Evolutionary conservation across 2,888 invertebrate species (phyloP).

Genomic region (Tenthredo notha): DNA sequence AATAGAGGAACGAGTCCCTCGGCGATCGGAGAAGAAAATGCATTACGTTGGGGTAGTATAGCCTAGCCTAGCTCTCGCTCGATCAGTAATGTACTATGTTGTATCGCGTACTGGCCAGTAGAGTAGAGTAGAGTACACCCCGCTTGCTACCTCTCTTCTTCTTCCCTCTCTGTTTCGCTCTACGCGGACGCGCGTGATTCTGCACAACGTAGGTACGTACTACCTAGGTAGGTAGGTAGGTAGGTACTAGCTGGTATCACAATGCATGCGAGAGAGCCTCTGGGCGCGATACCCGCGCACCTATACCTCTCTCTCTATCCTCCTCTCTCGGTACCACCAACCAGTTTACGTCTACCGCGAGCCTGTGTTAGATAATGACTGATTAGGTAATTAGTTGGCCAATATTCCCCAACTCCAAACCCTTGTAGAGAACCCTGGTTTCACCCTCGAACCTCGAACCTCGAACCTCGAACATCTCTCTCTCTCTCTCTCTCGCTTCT

Average conservation of each 20-base stretch:
- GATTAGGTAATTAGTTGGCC: slow-evolving; percentile 74
- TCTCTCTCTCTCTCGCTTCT: background rate
- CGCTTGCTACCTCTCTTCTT: background rate
- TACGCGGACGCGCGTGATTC: slow-evolving; percentile 6
- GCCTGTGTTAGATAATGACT: slow-evolving; percentile 72
- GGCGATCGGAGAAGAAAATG: slow-evolving; percentile 32
- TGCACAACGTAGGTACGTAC: background rate
- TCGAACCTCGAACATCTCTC: slow-evolving; percentile 10
- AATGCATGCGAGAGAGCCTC: slow-evolving; percentile 31
- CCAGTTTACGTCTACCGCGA: slow-evolving; percentile 62
- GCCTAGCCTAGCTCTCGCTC: background rate
- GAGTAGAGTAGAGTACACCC: background rate
- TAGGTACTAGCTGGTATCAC: background rate
- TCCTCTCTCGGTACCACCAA: background rate
- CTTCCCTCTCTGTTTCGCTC: background rate
- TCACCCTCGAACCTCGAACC: slow-evolving; percentile 34
- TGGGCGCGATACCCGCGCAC: slow-evolving; percentile 12
- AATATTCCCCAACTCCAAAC: slow-evolving; percentile 64
- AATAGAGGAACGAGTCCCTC: slow-evolving; percentile 34
- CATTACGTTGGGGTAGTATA: background rate
- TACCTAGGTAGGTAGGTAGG: background rate
- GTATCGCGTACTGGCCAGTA: background rate
- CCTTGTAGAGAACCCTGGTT: slow-evolving; percentile 46
- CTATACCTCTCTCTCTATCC: background rate
- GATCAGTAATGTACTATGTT: slow-evolving; percentile 28